These are phyloP conservation scores for Rhabdomys dilectus DNA, from an alignment of 2,113 vertebrate species.

Conservation along the genomic window DNA sequence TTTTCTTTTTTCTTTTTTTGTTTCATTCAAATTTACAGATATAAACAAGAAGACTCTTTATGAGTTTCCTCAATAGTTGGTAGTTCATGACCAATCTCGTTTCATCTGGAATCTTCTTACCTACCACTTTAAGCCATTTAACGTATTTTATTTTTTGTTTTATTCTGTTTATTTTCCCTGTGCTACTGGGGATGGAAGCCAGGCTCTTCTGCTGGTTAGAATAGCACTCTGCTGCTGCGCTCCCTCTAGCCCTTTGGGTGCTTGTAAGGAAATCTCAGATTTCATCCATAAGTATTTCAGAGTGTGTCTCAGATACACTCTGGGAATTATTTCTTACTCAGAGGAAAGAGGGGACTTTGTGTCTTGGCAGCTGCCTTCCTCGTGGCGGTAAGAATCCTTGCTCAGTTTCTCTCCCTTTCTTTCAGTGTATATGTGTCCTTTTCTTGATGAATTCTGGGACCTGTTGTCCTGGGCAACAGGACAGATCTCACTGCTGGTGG, in stretches of 20 bases:
- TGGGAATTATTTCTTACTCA: background rate
- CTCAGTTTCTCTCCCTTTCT: background rate
- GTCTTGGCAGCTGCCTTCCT: background rate
- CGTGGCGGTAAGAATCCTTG: background rate
- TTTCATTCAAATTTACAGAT: constrained; percentile 17
- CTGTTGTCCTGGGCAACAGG: background rate
- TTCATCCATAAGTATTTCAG: background rate
- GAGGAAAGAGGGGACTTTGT: background rate
- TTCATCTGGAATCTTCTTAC: background rate
- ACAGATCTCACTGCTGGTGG: background rate
- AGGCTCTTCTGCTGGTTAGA: background rate
- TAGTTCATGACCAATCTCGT: background rate
- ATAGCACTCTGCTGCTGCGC: background rate
- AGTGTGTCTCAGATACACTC: background rate
- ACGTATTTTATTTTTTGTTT: background rate
- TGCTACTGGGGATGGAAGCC: background rate
- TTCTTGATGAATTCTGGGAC: background rate
- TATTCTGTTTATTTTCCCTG: background rate
- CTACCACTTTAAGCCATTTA: background rate
- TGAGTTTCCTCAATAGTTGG: background rate
- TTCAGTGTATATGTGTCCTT: background rate
- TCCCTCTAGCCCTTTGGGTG: background rate
- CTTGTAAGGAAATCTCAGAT: background rate
- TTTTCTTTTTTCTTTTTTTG: background rate
- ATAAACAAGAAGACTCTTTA: background rate